Conservation (phyloP, 2,888 invertebrate species). For the Sceliomorpha sp. region DNA sequence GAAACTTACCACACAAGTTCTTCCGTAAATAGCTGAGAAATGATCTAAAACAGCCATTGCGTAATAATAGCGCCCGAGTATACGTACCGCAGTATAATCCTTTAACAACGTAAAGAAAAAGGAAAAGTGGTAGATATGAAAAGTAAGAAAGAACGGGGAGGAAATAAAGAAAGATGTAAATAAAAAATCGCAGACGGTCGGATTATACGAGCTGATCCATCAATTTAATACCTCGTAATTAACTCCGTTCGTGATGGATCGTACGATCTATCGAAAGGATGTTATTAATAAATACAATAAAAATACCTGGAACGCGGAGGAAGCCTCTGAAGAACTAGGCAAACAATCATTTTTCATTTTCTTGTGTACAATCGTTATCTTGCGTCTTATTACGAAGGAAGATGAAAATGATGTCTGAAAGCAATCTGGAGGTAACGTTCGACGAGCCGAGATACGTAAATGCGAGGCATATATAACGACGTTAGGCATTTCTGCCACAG, state of each 20-base stretch:
- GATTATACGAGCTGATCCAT: conserved; percentile 44
- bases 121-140: conserved; percentile 7
- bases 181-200: conserved; percentile 25
- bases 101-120: conserved; percentile 11
- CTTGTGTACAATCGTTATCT: too few species aligned
- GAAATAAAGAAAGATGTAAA: conserved; percentile 15
- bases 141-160: conserved; percentile 21
- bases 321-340: too few species aligned
- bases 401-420: too few species aligned
- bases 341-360: too few species aligned
- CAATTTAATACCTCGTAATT: conserved; percentile 46
- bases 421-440: too few species aligned
- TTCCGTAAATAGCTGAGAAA: conserved; percentile 38
- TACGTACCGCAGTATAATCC: conserved; percentile 26
- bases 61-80: conserved; percentile 28
- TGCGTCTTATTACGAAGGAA: too few species aligned
- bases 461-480: too few species aligned
- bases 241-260: conserved; percentile 39
- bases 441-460: too few species aligned
- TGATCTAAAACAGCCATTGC: conserved; percentile 41
- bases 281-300: not conserved
- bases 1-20: conserved; percentile 26
- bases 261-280: conserved; percentile 8
- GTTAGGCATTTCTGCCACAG: too few species aligned
- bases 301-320: too few species aligned